These are phyloP conservation scores for Crotophaga sulcirostris DNA, from an alignment of 2,113 vertebrate species.

Conservation along the genomic window DNA sequence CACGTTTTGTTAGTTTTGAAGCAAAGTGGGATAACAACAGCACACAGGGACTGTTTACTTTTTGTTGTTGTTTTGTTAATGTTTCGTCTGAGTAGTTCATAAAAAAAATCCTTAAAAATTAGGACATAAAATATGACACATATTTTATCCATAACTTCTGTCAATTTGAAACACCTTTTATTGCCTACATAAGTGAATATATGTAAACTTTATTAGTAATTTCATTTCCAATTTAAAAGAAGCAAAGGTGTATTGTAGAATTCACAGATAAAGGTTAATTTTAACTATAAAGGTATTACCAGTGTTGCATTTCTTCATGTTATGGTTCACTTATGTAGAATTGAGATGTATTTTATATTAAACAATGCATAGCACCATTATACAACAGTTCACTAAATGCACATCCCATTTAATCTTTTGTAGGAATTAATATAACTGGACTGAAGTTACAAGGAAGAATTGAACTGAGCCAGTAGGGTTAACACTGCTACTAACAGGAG, in stretches of 20 bases:
- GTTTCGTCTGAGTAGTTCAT: background rate
- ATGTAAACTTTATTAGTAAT: conserved; percentile 67
- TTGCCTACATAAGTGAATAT: conserved; percentile 65
- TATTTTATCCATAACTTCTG: conserved; percentile 55
- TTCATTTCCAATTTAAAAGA: conserved; percentile 63
- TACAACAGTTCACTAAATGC: conserved; percentile 63
- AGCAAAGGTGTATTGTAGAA: conserved; percentile 49
- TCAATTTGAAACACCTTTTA: conserved; percentile 60
- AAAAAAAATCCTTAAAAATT: background rate
- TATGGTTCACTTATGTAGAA: conserved; percentile 56
- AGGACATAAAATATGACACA: conserved; percentile 58
- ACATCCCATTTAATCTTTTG: conserved; percentile 58
- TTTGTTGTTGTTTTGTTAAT: background rate
- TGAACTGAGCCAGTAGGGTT: conserved; percentile 22
- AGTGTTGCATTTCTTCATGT: conserved; percentile 60
- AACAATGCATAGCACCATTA: conserved; percentile 61
- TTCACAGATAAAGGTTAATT: conserved; percentile 56
- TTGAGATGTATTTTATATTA: conserved; percentile 48
- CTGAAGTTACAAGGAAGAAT: conserved; percentile 59
- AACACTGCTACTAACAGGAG: conserved; percentile 33
- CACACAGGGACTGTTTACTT: background rate
- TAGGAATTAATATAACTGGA: conserved; percentile 50
- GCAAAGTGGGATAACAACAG: background rate
- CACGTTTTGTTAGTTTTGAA: background rate
- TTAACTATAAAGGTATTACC: conserved; percentile 54